Conservation (phyloP, 2,888 invertebrate genomes). For the Lithophane ornitopus region DNA sequence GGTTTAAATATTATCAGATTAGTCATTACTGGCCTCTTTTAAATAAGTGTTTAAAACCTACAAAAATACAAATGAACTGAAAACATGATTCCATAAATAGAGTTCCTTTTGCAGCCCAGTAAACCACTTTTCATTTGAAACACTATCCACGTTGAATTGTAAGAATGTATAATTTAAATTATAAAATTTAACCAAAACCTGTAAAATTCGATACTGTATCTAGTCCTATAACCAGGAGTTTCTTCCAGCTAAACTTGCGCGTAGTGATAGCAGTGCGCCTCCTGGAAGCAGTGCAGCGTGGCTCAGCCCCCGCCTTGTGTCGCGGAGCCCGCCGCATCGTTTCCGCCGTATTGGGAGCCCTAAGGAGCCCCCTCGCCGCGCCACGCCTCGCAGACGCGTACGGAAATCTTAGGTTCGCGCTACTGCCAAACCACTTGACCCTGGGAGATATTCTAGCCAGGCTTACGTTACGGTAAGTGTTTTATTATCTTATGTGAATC, state of each 20-base stretch:
- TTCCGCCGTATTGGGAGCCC: constrained; percentile 90
- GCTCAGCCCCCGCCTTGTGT: constrained; percentile 84
- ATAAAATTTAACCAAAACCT: not conserved
- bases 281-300: constrained; percentile 87
- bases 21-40: too few species aligned
- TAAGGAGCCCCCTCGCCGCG: constrained; percentile 95
- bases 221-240: not conserved
- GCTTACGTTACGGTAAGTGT: constrained; percentile 92
- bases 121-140: not conserved
- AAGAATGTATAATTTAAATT: not conserved
- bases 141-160: not conserved
- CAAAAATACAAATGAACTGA: not conserved
- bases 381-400: constrained; percentile 89
- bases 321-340: constrained; percentile 75
- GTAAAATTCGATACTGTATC: not conserved
- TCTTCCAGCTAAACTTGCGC: constrained; percentile 76
- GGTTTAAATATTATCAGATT: not conserved
- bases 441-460: constrained; percentile 92
- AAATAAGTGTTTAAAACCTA: not conserved
- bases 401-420: constrained; percentile 89
- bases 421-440: constrained; percentile 80
- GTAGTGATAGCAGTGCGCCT: constrained; percentile 82
- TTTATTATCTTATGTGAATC: not conserved
- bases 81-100: not conserved
- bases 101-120: not conserved